A percentile compares a stretch with the other conserved stretches of the same genome.
These are phyloP conservation scores for Porites evermanni DNA, from an alignment of 92 coral and sea anemone genomes.

Conservation along the genomic window DNA sequence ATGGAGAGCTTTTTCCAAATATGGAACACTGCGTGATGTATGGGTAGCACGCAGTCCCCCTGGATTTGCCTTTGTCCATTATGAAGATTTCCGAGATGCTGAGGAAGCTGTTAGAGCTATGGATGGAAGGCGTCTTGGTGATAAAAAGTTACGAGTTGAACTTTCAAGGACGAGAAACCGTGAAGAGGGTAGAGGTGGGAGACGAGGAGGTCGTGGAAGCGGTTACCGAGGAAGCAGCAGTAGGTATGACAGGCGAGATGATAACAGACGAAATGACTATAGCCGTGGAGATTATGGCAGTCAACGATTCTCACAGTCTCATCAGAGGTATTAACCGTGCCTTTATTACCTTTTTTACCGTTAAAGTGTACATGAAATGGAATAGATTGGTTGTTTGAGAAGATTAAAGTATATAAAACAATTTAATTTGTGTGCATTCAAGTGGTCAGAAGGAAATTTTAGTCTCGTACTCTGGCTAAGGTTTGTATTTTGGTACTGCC, in stretches of 20 bases:
- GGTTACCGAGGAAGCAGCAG: slow-evolving; percentile 31
- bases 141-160: slow-evolving; percentile 65
- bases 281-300: not conserved
- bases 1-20: slow-evolving; percentile 66
- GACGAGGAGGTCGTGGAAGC: slow-evolving; percentile 37
- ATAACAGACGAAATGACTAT: slow-evolving; percentile 31
- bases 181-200: slow-evolving; percentile 59
- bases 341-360: not conserved
- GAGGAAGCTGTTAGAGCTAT: slow-evolving; percentile 70
- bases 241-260: slow-evolving; percentile 25
- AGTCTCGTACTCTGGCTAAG: too few species aligned
- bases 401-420: not conserved
- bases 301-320: slow-evolving; percentile 8
- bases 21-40: slow-evolving; percentile 73
- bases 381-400: not conserved
- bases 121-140: slow-evolving; percentile 74
- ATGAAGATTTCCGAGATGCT: slow-evolving; percentile 67
- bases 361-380: not conserved
- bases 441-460: not conserved
- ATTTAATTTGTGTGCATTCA: not conserved
- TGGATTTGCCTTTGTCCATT: slow-evolving; percentile 84
- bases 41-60: slow-evolving; percentile 93
- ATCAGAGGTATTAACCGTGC: not conserved
- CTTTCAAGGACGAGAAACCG: slow-evolving; percentile 64
- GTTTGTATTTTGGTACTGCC: too few species aligned